phyloP scores from a whole-genome alignment of 37 sponge, comb jelly and placozoan species.

The Axinella damicornis region DNA sequence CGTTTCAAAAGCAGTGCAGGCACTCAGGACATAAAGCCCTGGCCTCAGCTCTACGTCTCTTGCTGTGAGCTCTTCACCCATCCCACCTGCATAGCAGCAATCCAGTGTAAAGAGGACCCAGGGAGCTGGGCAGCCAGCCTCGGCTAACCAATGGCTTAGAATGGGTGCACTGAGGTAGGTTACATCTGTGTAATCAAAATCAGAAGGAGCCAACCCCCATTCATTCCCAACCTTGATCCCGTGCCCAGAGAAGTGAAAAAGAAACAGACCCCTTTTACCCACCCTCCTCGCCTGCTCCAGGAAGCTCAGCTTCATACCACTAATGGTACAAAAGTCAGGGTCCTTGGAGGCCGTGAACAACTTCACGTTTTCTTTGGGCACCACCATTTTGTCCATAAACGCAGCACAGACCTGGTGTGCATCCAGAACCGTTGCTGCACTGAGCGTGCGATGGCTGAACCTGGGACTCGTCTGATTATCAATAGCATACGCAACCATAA shows the following conservation, averaged over 20 bases:
- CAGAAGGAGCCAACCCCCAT: constrained; percentile 48
- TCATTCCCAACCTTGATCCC: constrained; percentile 35
- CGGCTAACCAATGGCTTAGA: constrained; percentile 26
- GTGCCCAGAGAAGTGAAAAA: constrained; percentile 63
- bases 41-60: not conserved
- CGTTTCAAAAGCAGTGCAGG: constrained; percentile 44
- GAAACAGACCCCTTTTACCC: constrained; percentile 44
- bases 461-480: constrained; percentile 39
- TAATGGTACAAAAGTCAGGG: constrained; percentile 8
- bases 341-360: not conserved
- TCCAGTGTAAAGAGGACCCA: constrained; percentile 42
- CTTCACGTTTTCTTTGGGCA: constrained; percentile 12
- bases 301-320: constrained; percentile 42
- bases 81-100: constrained; percentile 60
- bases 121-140: constrained; percentile 25
- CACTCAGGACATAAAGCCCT: constrained; percentile 34
- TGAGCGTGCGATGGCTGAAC: constrained; percentile 14
- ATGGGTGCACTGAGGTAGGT: constrained; percentile 20
- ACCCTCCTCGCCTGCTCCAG: constrained; percentile 43
- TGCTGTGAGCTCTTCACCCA: constrained; percentile 12
- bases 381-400: not conserved
- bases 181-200: constrained; percentile 31
- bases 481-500: constrained; percentile 45
- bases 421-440: constrained; percentile 11
- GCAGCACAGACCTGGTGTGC: constrained; percentile 1